Percentiles rank a stretch among this genome's conserved stretches.
These are phyloP conservation scores for Pseudopodoces humilis DNA, from an alignment of 2,113 vertebrate genomes.

Conservation along the genomic window DNA sequence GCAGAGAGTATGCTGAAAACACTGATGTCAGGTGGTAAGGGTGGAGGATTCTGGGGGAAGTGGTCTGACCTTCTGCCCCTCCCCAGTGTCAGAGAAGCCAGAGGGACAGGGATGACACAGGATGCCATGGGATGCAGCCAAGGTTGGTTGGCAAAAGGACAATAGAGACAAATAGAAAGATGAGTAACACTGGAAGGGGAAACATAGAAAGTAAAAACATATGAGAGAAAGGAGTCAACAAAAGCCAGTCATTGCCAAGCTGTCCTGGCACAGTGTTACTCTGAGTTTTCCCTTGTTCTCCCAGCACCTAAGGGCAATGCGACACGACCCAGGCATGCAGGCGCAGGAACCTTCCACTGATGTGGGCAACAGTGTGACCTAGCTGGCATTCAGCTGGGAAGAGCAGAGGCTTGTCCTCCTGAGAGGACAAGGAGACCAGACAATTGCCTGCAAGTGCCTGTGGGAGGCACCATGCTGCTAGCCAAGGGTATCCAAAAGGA, in stretches of 20 bases:
- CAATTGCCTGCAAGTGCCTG: fast-evolving
- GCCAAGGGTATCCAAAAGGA: not conserved
- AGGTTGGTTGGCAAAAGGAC: not conserved
- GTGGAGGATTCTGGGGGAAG: not conserved
- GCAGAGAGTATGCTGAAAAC: not conserved
- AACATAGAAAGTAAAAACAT: not conserved
- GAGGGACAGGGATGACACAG: not conserved
- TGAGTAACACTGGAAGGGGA: not conserved
- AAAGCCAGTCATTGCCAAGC: not conserved
- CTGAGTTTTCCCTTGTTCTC: not conserved
- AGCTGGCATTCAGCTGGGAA: not conserved
- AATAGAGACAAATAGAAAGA: not conserved
- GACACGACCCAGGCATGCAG: not conserved
- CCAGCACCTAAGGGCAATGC: not conserved
- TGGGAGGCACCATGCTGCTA: not conserved
- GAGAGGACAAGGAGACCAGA: not conserved
- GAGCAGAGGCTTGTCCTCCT: not conserved
- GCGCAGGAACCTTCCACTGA: not conserved
- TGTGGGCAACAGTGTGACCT: not conserved
- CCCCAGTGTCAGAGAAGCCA: not conserved
- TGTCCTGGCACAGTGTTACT: fast-evolving
- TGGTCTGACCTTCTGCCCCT: not conserved
- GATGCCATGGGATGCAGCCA: not conserved
- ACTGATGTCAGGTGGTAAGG: not conserved
- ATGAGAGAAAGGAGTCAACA: not conserved